Conservation (phyloP, 2,888 invertebrate genomes). For the Mantis religiosa region DNA sequence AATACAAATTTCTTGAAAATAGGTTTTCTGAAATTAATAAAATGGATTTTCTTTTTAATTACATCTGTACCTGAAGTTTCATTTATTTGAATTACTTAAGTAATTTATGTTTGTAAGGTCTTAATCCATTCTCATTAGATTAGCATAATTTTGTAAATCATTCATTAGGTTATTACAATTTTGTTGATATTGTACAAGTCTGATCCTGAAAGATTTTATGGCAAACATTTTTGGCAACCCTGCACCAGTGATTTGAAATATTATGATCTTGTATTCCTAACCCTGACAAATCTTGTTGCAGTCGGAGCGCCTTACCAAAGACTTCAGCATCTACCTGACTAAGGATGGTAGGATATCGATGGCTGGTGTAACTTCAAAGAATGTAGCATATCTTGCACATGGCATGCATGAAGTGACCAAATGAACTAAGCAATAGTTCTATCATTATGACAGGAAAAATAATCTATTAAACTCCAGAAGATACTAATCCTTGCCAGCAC, state of each 20-base stretch:
- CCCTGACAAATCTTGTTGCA: constrained; percentile 44
- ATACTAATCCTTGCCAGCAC: background rate
- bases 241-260: background rate
- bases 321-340: constrained; percentile 90
- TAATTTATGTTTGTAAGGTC: too few species aligned
- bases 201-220: too few species aligned
- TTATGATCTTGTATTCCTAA: background rate
- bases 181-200: too few species aligned
- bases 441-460: background rate
- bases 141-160: too few species aligned
- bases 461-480: background rate
- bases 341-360: constrained; percentile 98
- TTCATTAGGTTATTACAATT: too few species aligned
- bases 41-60: too few species aligned
- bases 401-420: constrained; percentile 91
- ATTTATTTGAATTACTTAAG: too few species aligned
- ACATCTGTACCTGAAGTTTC: too few species aligned
- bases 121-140: too few species aligned
- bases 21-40: too few species aligned
- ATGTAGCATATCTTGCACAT: constrained; percentile 90
- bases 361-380: constrained; percentile 91
- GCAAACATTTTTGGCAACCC: too few species aligned
- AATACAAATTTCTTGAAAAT: too few species aligned
- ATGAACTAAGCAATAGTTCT: constrained; percentile 41
- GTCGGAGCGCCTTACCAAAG: constrained; percentile 82